Percentiles rank a stretch among this genome's conserved stretches.
These are phyloP conservation scores for Maniola hyperantus DNA, from an alignment of 2,888 invertebrate genomes.

Conservation along the genomic window DNA sequence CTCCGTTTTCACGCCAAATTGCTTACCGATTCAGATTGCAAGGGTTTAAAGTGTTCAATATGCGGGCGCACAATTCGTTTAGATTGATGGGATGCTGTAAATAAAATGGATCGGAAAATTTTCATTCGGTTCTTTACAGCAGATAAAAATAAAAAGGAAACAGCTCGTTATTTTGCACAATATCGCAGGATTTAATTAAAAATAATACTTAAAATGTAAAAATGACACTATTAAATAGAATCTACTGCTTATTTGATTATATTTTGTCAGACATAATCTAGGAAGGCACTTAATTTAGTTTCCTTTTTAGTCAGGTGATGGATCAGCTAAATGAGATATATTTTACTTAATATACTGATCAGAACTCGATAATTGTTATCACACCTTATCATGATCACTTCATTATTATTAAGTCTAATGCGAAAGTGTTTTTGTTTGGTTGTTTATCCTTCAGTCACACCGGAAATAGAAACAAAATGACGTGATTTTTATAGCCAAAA, in stretches of 20 bases:
- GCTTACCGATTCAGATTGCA: slow-evolving; percentile 50
- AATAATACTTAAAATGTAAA: not conserved
- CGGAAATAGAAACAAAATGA: too few relatives aligned
- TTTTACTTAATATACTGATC: too few relatives aligned
- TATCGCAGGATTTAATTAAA: not conserved
- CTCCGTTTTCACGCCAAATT: slow-evolving; percentile 62
- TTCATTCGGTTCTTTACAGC: slow-evolving; percentile 29
- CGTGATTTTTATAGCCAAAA: too few relatives aligned
- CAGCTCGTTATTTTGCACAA: not conserved
- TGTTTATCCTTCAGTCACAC: too few relatives aligned
- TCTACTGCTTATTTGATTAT: not conserved
- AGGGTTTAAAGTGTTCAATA: slow-evolving; percentile 44
- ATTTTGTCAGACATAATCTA: not conserved
- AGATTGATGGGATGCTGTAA: slow-evolving; percentile 46
- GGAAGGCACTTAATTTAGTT: too few relatives aligned
- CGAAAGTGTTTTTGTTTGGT: too few relatives aligned
- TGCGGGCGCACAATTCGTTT: slow-evolving; percentile 44
- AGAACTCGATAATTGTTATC: too few relatives aligned
- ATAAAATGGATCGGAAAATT: slow-evolving; percentile 37
- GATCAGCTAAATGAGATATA: not conserved
- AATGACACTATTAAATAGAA: too few relatives aligned
- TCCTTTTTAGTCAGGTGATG: too few relatives aligned
- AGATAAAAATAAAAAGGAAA: slow-evolving; percentile 26
- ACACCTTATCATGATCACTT: too few relatives aligned
- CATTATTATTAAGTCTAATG: too few relatives aligned